phyloP scores from a whole-genome alignment of 2,888 invertebrate species.

The Empis stercorea region DNA sequence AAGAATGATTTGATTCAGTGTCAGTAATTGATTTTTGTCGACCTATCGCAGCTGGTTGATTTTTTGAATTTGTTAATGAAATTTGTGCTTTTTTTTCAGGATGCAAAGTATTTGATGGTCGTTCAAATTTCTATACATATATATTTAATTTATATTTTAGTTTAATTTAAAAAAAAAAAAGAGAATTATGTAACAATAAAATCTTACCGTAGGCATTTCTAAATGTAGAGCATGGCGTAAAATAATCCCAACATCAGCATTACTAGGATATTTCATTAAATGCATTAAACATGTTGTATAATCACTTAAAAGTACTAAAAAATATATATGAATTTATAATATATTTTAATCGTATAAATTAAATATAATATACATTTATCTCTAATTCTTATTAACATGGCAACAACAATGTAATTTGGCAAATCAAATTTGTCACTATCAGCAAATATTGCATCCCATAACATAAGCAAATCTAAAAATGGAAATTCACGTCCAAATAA shows the following conservation, averaged over 20 bases:
- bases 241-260: constrained; percentile 48
- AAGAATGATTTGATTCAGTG: not conserved
- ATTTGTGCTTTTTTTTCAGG: not conserved
- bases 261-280: constrained; percentile 54
- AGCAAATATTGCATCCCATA: constrained; percentile 77
- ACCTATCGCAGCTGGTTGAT: constrained; percentile 1
- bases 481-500: constrained; percentile 76
- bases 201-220: constrained; percentile 33
- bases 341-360: not conserved
- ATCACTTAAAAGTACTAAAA: constrained; percentile 45
- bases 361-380: constrained; percentile 45
- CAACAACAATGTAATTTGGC: constrained; percentile 58
- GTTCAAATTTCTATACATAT: constrained; percentile 23
- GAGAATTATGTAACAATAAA: not conserved
- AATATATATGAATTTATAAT: not conserved
- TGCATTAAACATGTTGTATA: constrained; percentile 50
- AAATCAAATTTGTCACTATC: constrained; percentile 44
- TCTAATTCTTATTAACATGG: constrained; percentile 62
- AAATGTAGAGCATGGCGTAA: constrained; percentile 46
- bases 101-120: constrained; percentile 30
- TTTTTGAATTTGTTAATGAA: not conserved
- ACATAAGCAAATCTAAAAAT: constrained; percentile 56
- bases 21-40: constrained; percentile 2
- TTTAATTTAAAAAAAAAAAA: not conserved
- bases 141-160: not conserved